phyloP scores from a whole-genome alignment of 2,888 invertebrate species.

The Brachypterus glaber region DNA sequence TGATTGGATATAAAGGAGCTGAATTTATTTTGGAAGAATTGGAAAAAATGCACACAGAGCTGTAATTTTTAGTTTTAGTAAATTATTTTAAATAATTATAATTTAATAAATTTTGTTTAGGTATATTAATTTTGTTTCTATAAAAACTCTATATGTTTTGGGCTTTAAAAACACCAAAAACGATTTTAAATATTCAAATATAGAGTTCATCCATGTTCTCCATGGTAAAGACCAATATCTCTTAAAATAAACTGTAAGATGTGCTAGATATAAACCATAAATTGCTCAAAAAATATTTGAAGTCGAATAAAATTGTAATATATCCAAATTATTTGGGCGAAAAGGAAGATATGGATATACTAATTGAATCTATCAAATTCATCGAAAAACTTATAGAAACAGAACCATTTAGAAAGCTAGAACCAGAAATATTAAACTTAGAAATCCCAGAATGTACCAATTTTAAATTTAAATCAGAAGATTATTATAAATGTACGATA shows the following conservation, averaged over 20 bases:
- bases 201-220: slow-evolving; percentile 35
- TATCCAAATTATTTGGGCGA: too few relatives aligned
- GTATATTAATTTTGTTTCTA: not conserved
- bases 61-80: not conserved
- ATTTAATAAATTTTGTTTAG: not conserved
- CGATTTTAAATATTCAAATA: slow-evolving; percentile 42
- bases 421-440: slow-evolving; percentile 33
- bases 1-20: slow-evolving; percentile 44
- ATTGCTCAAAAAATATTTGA: slow-evolving; percentile 14
- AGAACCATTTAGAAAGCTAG: slow-evolving; percentile 32
- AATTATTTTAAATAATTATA: not conserved
- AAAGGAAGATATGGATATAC: too few relatives aligned
- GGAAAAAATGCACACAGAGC: not conserved
- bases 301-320: slow-evolving; percentile 13
- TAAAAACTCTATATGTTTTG: slow-evolving; percentile 21
- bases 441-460: slow-evolving; percentile 34
- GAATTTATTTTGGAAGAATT: slow-evolving; percentile 40
- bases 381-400: slow-evolving; percentile 37
- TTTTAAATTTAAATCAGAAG: slow-evolving; percentile 33
- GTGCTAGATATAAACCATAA: slow-evolving; percentile 30
- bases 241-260: slow-evolving; percentile 13
- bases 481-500: slow-evolving; percentile 41
- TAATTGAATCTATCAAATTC: slow-evolving; percentile 3
- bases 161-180: slow-evolving; percentile 44
- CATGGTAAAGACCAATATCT: slow-evolving; percentile 29